Conservation (phyloP, 1,140 invertebrate genomes). For the Scaptomyza graminum region DNA sequence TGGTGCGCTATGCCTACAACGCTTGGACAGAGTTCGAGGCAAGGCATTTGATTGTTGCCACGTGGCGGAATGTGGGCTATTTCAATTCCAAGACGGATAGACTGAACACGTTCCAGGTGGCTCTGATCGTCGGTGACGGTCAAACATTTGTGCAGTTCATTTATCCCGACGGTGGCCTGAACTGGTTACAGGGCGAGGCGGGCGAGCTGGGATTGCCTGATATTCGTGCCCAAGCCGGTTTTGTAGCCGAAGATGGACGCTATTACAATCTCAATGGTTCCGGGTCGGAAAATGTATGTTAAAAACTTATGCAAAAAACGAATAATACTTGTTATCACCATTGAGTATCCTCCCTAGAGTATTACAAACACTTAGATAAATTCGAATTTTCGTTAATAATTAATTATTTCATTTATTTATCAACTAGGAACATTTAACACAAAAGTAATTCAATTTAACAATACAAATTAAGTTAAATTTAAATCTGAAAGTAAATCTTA, state of each 20-base stretch:
- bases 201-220: slow-evolving; percentile 89
- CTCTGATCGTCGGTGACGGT: slow-evolving; percentile 91
- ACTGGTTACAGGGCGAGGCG: slow-evolving; percentile 93
- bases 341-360: no score
- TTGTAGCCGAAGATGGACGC: slow-evolving; percentile 92
- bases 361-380: no score
- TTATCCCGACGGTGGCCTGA: slow-evolving; percentile 93
- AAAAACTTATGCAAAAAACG: neutral
- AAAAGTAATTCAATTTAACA: no score
- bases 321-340: no score
- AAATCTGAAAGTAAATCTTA: no score
- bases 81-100: slow-evolving; percentile 84
- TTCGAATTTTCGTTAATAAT: no score
- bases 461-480: no score
- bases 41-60: slow-evolving; percentile 87
- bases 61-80: slow-evolving; percentile 89
- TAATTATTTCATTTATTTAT: no score
- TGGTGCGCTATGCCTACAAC: slow-evolving; percentile 89
- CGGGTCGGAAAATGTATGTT: slow-evolving; percentile 92
- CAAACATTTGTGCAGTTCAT: slow-evolving; percentile 93
- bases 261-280: slow-evolving; percentile 91
- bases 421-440: no score
- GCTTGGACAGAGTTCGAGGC: slow-evolving; percentile 87
- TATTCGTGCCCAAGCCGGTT: slow-evolving; percentile 95
- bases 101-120: slow-evolving; percentile 86